Evolutionary conservation across 1,140 invertebrate genomes (phyloP), one percentile per base, ranked within the genome.

Genomic region (Heliconius congener): DNA sequence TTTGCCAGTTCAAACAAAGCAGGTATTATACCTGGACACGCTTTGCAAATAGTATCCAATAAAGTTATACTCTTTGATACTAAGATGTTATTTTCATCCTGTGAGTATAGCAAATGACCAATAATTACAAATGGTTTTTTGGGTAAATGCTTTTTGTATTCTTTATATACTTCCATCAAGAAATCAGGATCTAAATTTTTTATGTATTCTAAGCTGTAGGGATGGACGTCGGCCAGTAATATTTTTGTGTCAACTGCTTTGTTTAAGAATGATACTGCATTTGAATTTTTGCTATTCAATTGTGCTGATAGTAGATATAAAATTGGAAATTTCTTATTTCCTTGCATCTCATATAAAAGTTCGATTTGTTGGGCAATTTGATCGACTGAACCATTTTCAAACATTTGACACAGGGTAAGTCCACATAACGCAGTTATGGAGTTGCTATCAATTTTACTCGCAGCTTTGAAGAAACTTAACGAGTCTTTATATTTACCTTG

Each of bases 321-420:
- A 50, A 97, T 83, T n/a, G 96, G 95, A 74, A 96, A 93, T 30
- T 94, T 92, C n/a, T 96, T 92, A 18, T 94, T 95, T 3, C 96
- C 96, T 82, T 98, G 96, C 74, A 99, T 96, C 91, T 99, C 98
- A 88, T 96, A 96, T 0, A 99, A 93, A 84, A 98, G 97, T 83
- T 99, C 97, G 30, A 99, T 94, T 92, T 99, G 98, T 86, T 99
- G 97, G 60, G 96, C 95, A 0, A 97, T 96, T 86, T 98, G 96
- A 34, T 96, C 95, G 3, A 91, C 94, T 2, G 95, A 94, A 11
- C 95, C 96, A 75, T 92, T 94, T 78, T 96, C 96, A 76, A 93
- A 95, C 90, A 98, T 93, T 92, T 98, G 97, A 94, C 98, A 98
- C 19, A 96, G 90, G 19, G 98, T 98, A 52, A 99, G 94, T 2